phyloP scores from a whole-genome alignment of 2,797 vertebrate species.

The Pempheris klunzingeri region DNA sequence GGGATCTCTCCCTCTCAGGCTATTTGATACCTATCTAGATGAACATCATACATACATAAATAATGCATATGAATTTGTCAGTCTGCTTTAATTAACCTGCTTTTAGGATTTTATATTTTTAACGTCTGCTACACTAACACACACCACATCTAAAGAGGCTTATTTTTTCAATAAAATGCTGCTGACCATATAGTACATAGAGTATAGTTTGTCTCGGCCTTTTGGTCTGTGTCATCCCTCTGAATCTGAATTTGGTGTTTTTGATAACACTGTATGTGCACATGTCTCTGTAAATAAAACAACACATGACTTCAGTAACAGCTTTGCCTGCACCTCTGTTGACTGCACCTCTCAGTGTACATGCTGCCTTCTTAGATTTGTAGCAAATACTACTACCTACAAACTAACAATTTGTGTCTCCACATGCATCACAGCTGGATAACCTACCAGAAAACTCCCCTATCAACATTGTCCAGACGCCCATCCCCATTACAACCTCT shows the following conservation, averaged over 20 bases:
- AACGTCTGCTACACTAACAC: neutral
- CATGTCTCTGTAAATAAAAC: neutral
- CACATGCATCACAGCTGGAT: conserved; percentile 87
- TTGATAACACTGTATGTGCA: neutral
- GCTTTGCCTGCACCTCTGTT: neutral
- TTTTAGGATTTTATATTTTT: neutral
- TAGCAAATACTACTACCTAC: no score
- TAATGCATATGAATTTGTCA: neutral
- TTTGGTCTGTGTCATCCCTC: neutral
- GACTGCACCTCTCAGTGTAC: no score
- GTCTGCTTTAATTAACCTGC: neutral
- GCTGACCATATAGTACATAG: no score
- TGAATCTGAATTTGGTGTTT: neutral
- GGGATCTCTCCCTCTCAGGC: neutral
- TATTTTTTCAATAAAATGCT: neutral
- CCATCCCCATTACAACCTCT: conserved; percentile 98
- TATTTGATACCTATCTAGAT: neutral
- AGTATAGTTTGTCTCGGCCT: neutral
- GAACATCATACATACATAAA: neutral
- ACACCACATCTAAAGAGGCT: no score
- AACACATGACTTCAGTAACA: neutral
- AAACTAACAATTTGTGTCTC: conserved; percentile 22
- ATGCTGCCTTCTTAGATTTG: no score
- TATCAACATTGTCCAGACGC: conserved; percentile 98
- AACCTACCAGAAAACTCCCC: conserved; percentile 97